A percentile compares a stretch with the other conserved stretches of the same genome.
These are phyloP conservation scores for Kryphioiulus occultus DNA, from an alignment of 2,888 invertebrate species.

Conservation along the genomic window DNA sequence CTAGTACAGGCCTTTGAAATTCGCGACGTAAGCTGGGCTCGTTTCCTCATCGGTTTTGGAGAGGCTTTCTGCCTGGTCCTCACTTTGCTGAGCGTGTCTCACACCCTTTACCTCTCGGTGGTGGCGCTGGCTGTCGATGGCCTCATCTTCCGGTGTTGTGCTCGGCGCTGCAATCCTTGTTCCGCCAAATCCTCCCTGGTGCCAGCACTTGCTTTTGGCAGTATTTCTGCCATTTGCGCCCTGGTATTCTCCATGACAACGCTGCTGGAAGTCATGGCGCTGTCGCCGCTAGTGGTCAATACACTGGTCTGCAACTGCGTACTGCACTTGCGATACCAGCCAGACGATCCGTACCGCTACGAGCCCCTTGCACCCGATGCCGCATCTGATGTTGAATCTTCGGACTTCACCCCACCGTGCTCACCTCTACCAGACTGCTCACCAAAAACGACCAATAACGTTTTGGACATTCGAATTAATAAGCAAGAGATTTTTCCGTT, in stretches of 20 bases:
- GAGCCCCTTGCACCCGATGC: neutral
- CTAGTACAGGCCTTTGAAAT: slow-evolving; percentile 52
- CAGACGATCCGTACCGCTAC: slow-evolving; percentile 50
- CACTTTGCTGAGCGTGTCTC: slow-evolving; percentile 49
- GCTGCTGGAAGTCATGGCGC: slow-evolving; percentile 52
- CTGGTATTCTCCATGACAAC: slow-evolving; percentile 41
- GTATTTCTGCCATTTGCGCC: slow-evolving; percentile 47
- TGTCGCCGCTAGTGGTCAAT: slow-evolving; percentile 57
- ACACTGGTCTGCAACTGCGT: slow-evolving; percentile 57
- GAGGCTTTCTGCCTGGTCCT: slow-evolving; percentile 45
- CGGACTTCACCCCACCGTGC: neutral
- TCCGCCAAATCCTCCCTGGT: slow-evolving; percentile 27
- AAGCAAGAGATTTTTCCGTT: slow-evolving; percentile 48
- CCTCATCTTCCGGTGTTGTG: slow-evolving; percentile 54
- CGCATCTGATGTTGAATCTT: neutral
- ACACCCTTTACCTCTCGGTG: slow-evolving; percentile 52
- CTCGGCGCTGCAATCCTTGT: slow-evolving; percentile 42
- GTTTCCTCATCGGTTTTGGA: slow-evolving; percentile 48
- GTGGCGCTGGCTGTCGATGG: slow-evolving; percentile 55
- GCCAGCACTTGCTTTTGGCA: slow-evolving; percentile 47
- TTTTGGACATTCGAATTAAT: slow-evolving; percentile 45
- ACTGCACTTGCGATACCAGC: slow-evolving; percentile 58
- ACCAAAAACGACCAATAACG: neutral
- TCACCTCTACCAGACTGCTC: neutral
- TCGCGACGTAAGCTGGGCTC: slow-evolving; percentile 52